Evolutionary conservation across 2,888 invertebrate genomes (phyloP), one percentile per base, ranked within the genome.

Genomic region (Bibio marci): DNA sequence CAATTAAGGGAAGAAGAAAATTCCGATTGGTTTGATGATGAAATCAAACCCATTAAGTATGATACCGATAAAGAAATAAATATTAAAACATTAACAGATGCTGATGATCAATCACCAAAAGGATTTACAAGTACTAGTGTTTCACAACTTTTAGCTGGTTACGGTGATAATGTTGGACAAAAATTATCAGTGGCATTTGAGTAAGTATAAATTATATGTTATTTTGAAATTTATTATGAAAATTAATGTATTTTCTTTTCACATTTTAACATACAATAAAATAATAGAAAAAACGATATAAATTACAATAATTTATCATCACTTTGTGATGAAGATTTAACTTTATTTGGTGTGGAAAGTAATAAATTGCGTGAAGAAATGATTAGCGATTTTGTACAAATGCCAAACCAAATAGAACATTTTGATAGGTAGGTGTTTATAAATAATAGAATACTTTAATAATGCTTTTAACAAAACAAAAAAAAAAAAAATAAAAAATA

Each of bases 371-470:
- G 31, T 3, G 36, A 27, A 25, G 32, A 40, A 22, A 40, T 40
- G 31, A 13, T 40, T 17, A 22, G 25, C 6, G 31, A 37, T 3
- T 28, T 40, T 17, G 4, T n/a, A 3, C 15, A 28, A 4, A 11
- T 2, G 3, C 28, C 35, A 11, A 35, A 35, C 17, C 35, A 35
- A 17, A 4, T 3, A 2, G 13, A 30, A 6, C 30, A 37, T 35
- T 35, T 12, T 35, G 35, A 35, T 11, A 27, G 17, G 35, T 35
- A 22, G n/a, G n/a, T n/a, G n/a, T n/a, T n/a, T n/a, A n/a, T n/a
- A n/a, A n/a, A n/a, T n/a, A n/a, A n/a, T n/a, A n/a, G n/a, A n/a
- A n/a, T n/a, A n/a, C n/a, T n/a, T n/a, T n/a, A n/a, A n/a, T n/a
- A n/a, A n/a, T n/a, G n/a, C n/a, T n/a, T n/a, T n/a, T n/a, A n/a